These are phyloP conservation scores for Baccha elongata DNA, from an alignment of 2,888 invertebrate species.

Conservation along the genomic window DNA sequence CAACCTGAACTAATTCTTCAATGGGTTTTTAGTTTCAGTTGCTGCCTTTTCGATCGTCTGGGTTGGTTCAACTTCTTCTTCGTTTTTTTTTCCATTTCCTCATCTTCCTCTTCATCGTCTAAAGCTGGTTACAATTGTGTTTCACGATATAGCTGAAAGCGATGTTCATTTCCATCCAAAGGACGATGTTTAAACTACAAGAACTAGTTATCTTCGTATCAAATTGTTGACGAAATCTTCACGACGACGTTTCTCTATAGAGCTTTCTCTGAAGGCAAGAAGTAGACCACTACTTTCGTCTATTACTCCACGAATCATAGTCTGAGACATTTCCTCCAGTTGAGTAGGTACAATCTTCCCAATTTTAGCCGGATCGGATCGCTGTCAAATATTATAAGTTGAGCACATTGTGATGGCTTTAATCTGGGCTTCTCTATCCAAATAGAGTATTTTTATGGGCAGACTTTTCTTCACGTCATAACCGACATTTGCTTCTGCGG, in stretches of 20 bases:
- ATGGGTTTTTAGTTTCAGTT: constrained; percentile 48
- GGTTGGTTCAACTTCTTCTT: constrained; percentile 76
- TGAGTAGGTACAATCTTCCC: constrained; percentile 94
- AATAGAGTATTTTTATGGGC: constrained; percentile 95
- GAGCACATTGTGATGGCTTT: constrained; percentile 98
- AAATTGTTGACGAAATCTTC: constrained; percentile 89
- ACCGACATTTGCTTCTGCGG: constrained; percentile 99
- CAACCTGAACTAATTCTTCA: constrained; percentile 74
- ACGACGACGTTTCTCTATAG: constrained; percentile 93
- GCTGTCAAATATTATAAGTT: constrained; percentile 99
- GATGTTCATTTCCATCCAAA: constrained; percentile 91
- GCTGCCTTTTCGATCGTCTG: constrained; percentile 76
- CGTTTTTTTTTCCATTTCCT: constrained; percentile 85
- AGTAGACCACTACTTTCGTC: constrained; percentile 99
- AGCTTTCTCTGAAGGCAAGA: constrained; percentile 96
- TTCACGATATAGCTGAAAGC: constrained; percentile 93
- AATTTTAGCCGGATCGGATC: constrained; percentile 96
- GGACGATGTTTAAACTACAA: constrained; percentile 96
- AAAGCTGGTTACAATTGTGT: constrained; percentile 93
- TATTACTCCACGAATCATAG: constrained; percentile 99
- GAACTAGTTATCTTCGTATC: constrained; percentile 98
- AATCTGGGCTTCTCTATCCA: constrained; percentile 98
- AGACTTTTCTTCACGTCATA: constrained; percentile 98
- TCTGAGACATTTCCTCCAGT: constrained; percentile 98
- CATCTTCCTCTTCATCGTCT: constrained; percentile 87